Percentiles rank a stretch among this genome's conserved stretches.
These are phyloP conservation scores for Petrocephalus sullivani DNA, from an alignment of 2,797 vertebrate species.

Conservation along the genomic window DNA sequence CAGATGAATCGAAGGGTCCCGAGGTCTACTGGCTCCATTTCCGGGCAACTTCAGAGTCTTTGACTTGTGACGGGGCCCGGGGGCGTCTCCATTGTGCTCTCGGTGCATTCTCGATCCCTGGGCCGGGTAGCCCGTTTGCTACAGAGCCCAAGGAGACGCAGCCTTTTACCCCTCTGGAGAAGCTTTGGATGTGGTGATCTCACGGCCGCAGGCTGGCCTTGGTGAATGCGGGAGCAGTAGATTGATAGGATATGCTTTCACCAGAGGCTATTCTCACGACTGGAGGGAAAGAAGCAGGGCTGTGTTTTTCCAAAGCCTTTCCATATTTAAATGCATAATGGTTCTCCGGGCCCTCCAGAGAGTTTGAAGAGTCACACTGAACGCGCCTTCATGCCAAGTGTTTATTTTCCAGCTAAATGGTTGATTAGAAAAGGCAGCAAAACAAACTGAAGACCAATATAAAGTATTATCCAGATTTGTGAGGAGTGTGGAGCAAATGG, in stretches of 20 bases:
- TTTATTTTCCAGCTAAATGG: constrained; percentile 12
- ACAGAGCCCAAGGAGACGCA: not conserved
- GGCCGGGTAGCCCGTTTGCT: not conserved
- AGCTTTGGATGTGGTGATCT: not conserved
- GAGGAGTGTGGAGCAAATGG: not conserved
- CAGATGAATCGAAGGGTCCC: not conserved
- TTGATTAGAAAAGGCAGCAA: constrained; percentile 1
- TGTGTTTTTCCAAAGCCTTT: constrained; percentile 11
- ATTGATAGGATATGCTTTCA: not conserved
- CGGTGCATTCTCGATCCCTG: not conserved
- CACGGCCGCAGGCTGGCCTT: not conserved
- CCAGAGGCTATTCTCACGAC: constrained; percentile 1
- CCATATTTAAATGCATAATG: not conserved
- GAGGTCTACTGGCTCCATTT: not conserved
- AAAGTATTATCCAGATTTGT: not conserved
- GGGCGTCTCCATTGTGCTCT: not conserved
- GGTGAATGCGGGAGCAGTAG: not conserved
- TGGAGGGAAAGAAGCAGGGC: not conserved
- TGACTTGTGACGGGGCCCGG: not conserved
- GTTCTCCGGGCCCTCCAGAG: constrained; percentile 1
- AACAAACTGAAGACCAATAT: constrained; percentile 6
- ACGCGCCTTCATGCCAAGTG: not conserved
- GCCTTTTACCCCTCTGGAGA: not conserved
- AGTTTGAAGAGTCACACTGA: constrained; percentile 4
- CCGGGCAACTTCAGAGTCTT: not conserved